phyloP scores from a whole-genome alignment of 2,797 vertebrate species.

The Coccyzus lansbergi region DNA sequence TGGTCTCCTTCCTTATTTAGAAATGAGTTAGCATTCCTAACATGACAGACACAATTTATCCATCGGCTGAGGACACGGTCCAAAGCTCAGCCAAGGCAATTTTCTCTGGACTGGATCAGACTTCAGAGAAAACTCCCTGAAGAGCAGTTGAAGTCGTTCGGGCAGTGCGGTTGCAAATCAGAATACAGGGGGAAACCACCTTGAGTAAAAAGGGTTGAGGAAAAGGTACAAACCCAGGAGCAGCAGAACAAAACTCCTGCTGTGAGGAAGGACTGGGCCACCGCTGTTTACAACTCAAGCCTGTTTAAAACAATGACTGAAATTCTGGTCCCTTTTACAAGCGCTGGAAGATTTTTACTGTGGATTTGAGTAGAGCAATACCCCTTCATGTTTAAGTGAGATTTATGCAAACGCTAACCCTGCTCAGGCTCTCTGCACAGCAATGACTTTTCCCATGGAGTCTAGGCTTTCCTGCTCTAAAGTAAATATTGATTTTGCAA shows the following conservation, averaged over 20 bases:
- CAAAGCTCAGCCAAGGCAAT: background rate
- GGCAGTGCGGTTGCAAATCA: background rate
- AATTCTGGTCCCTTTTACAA: background rate
- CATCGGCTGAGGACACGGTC: background rate
- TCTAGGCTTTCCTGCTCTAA: background rate
- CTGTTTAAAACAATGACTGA: background rate
- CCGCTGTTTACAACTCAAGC: background rate
- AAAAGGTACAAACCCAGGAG: background rate
- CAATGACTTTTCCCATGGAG: background rate
- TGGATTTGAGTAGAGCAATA: background rate
- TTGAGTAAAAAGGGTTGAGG: background rate
- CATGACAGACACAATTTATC: background rate
- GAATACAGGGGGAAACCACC: background rate
- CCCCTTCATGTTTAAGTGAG: background rate
- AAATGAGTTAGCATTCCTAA: slow-evolving; percentile 31
- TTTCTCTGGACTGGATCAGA: background rate
- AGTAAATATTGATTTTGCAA: slow-evolving; percentile 40
- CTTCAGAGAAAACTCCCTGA: background rate
- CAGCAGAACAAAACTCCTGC: background rate
- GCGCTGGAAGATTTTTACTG: background rate
- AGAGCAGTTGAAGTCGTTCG: background rate
- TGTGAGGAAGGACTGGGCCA: background rate
- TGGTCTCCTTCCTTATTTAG: background rate
- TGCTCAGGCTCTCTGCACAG: background rate
- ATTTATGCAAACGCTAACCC: background rate